These are phyloP conservation scores for Pempheris klunzingeri DNA, from an alignment of 2,797 vertebrate species.

Conservation along the genomic window DNA sequence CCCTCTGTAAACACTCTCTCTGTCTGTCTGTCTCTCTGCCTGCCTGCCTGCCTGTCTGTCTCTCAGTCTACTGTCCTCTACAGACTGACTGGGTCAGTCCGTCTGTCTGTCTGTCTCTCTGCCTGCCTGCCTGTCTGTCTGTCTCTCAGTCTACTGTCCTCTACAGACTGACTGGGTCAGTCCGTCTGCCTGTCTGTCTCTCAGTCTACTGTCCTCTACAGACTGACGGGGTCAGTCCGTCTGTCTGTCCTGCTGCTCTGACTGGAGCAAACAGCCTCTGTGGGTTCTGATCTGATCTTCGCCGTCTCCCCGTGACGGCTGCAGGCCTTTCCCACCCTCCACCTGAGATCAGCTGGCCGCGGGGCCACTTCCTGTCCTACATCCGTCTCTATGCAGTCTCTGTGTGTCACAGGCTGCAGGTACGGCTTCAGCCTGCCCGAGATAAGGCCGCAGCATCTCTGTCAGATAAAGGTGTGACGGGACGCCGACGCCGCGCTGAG, in stretches of 20 bases:
- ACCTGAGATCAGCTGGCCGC: slow-evolving; percentile 30
- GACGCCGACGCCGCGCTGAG: slow-evolving; percentile 56
- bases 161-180: too few species aligned
- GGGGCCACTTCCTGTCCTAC: slow-evolving; percentile 36
- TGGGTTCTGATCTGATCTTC: slow-evolving; percentile 51
- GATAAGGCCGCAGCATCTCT: slow-evolving; percentile 38
- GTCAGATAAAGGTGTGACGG: slow-evolving; percentile 40
- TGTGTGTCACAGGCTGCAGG: slow-evolving; percentile 24
- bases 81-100: too few species aligned
- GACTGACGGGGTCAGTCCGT: slow-evolving; percentile 30
- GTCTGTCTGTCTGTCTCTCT: too few species aligned
- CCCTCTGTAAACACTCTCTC: too few species aligned
- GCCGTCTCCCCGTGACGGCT: slow-evolving; percentile 26
- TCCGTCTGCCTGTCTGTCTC: too few species aligned
- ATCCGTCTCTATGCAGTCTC: slow-evolving; percentile 39
- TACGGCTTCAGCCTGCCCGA: slow-evolving; percentile 28
- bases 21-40: too few species aligned
- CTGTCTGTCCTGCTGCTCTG: slow-evolving; percentile 26
- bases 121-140: too few species aligned
- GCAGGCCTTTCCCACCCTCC: slow-evolving; percentile 32
- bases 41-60: too few species aligned
- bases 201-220: too few species aligned
- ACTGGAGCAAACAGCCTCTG: slow-evolving; percentile 31
- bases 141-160: too few species aligned
- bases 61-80: too few species aligned